Conservation (phyloP, 2,888 invertebrate genomes). For the Euzophera pinguis region DNA sequence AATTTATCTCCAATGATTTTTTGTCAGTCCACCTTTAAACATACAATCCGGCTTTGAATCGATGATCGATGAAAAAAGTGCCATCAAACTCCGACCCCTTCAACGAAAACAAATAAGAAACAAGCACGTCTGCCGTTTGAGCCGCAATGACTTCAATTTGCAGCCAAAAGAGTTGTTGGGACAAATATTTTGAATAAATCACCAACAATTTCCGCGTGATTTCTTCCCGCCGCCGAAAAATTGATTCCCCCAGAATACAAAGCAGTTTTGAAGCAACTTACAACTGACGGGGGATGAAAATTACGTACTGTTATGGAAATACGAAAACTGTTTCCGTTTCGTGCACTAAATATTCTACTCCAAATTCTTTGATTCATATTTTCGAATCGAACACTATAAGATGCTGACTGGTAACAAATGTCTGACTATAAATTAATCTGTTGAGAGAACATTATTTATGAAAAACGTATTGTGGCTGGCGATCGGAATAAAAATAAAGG, state of each 20-base stretch:
- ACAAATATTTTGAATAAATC: slow-evolving; percentile 59
- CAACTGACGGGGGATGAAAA: slow-evolving; percentile 31
- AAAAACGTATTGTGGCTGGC: slow-evolving; percentile 7
- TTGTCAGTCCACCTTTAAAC: slow-evolving; percentile 50
- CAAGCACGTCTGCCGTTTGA: slow-evolving; percentile 18
- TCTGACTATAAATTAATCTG: slow-evolving; percentile 10
- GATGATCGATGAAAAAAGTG: slow-evolving; percentile 45
- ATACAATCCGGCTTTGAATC: slow-evolving; percentile 30
- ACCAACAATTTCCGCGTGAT: slow-evolving; percentile 48
- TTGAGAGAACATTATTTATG: slow-evolving; percentile 12
- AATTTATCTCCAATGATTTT: slow-evolving; percentile 54
- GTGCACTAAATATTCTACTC: slow-evolving; percentile 9
- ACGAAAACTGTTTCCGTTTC: slow-evolving; percentile 24
- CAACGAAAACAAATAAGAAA: slow-evolving; percentile 34
- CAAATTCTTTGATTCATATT: not conserved
- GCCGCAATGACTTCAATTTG: slow-evolving; percentile 11
- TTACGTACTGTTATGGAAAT: slow-evolving; percentile 52
- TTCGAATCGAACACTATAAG: slow-evolving; percentile 7
- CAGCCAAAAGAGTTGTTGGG: slow-evolving; percentile 32
- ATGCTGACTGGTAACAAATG: slow-evolving; percentile 10
- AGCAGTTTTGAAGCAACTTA: slow-evolving; percentile 33
- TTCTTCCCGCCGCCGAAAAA: slow-evolving; percentile 36
- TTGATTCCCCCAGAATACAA: slow-evolving; percentile 50
- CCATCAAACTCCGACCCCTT: slow-evolving; percentile 33
- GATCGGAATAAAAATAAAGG: slow-evolving; percentile 10